These are phyloP conservation scores for Gallinago media DNA, from an alignment of 2,113 vertebrate species.

Conservation along the genomic window DNA sequence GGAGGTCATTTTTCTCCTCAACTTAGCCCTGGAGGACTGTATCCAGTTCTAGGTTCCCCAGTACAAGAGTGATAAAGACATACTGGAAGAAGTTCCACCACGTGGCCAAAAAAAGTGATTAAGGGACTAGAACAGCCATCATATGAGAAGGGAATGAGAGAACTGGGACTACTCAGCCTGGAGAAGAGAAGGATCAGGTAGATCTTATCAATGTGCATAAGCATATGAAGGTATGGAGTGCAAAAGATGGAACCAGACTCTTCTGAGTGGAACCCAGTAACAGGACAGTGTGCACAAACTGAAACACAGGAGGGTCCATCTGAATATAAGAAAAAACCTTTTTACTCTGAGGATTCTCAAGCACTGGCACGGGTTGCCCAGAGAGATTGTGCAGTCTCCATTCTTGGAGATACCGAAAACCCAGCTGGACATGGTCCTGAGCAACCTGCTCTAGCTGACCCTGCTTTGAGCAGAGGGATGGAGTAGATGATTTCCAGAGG, in stretches of 20 bases:
- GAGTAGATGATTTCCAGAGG: background rate
- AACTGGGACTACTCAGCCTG: background rate
- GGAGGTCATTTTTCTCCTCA: background rate
- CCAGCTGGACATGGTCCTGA: background rate
- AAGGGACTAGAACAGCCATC: background rate
- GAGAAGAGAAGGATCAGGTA: background rate
- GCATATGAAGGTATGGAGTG: background rate
- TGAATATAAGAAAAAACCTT: background rate
- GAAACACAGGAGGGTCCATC: background rate
- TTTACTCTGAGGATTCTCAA: background rate
- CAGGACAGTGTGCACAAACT: background rate
- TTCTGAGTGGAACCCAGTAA: background rate
- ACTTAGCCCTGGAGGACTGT: background rate
- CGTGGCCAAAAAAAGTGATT: background rate
- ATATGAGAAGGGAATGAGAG: background rate
- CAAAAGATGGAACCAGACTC: background rate
- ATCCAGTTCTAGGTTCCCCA: background rate
- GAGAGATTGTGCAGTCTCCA: background rate
- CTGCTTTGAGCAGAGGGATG: background rate
- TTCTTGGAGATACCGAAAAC: background rate
- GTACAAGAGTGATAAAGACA: background rate
- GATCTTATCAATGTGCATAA: background rate
- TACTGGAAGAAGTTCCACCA: background rate
- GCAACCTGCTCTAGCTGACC: background rate
- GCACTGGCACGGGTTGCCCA: background rate